Conservation (phyloP, 2,797 vertebrate genomes). For the Triplophysa yarkandensis region DNA sequence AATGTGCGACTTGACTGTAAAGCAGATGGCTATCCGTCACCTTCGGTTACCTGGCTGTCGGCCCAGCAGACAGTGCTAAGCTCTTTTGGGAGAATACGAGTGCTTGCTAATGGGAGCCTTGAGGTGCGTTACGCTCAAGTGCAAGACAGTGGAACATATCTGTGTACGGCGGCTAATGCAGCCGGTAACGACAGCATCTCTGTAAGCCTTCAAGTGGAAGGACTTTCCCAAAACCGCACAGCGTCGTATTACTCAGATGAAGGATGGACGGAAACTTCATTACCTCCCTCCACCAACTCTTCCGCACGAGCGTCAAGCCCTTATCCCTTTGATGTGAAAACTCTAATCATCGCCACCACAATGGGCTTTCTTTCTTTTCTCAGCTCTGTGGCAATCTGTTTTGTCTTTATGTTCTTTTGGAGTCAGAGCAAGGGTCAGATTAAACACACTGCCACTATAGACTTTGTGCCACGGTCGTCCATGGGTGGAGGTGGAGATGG, state of each 20-base stretch:
- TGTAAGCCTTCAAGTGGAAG: constrained; percentile 79
- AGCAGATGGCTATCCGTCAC: constrained; percentile 83
- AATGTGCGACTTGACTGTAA: constrained; percentile 80
- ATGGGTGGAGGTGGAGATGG: constrained; percentile 75
- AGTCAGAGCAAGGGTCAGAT: constrained; percentile 88
- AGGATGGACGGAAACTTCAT: constrained; percentile 70
- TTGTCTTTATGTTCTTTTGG: constrained; percentile 91
- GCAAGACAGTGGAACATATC: constrained; percentile 81
- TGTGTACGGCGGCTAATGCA: constrained; percentile 82
- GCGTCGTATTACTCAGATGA: constrained; percentile 68
- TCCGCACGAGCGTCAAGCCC: constrained; percentile 69
- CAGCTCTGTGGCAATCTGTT: constrained; percentile 87
- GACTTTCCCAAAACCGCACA: constrained; percentile 72
- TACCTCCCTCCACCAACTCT: constrained; percentile 71
- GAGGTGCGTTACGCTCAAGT: constrained; percentile 83
- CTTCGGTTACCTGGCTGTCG: constrained; percentile 81
- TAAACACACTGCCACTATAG: constrained; percentile 84
- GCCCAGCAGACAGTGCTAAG: constrained; percentile 72
- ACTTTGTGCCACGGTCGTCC: constrained; percentile 81
- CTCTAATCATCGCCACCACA: constrained; percentile 83
- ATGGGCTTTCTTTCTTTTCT: constrained; percentile 90
- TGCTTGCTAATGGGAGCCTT: constrained; percentile 80
- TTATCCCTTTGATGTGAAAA: constrained; percentile 81
- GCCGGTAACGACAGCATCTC: constrained; percentile 85
- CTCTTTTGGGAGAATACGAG: constrained; percentile 75